Evolutionary conservation across 2,113 vertebrate genomes (phyloP).

Genomic region (Hylia prasina): DNA sequence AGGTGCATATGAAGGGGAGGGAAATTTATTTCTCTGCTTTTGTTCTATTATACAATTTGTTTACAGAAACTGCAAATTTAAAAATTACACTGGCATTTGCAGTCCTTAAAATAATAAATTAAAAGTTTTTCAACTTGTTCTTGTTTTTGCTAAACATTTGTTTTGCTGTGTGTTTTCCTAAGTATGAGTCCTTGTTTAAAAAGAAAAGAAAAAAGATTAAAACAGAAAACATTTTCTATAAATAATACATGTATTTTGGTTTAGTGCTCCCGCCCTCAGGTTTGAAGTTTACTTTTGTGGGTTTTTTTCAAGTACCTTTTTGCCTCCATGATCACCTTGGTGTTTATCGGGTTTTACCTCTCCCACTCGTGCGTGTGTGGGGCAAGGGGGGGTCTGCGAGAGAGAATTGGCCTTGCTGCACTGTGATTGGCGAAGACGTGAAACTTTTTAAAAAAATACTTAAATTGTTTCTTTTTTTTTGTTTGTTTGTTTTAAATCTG

Average conservation of each 20-base stretch:
- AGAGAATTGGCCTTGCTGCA: constrained; percentile 82
- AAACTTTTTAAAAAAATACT: constrained; percentile 84
- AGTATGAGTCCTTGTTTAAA: constrained; percentile 90
- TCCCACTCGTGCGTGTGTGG: constrained; percentile 71
- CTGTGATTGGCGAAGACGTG: constrained; percentile 81
- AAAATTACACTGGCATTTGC: constrained; percentile 95
- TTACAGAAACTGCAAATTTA: constrained; percentile 97
- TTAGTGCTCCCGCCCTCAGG: constrained; percentile 86
- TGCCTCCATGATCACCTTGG: constrained; percentile 79
- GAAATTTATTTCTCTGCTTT: constrained; percentile 82
- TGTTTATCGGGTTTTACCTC: constrained; percentile 62
- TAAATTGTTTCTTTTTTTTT: constrained; percentile 70
- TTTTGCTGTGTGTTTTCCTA: constrained; percentile 70
- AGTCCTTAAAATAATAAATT: constrained; percentile 99
- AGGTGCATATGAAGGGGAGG: constrained; percentile 76
- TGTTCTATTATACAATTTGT: constrained; percentile 80
- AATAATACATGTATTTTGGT: constrained; percentile 92
- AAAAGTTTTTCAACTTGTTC: constrained; percentile 88
- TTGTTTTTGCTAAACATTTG: constrained; percentile 72
- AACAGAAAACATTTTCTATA: constrained; percentile 99
- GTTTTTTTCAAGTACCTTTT: constrained; percentile 80
- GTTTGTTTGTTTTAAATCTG: constrained; percentile 37
- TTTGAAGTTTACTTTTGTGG: constrained; percentile 57
- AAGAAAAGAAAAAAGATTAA: constrained; percentile 90
- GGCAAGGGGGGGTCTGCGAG: constrained; percentile 73